Conservation (phyloP, 2,888 invertebrate genomes). For the Brenthis ino region DNA sequence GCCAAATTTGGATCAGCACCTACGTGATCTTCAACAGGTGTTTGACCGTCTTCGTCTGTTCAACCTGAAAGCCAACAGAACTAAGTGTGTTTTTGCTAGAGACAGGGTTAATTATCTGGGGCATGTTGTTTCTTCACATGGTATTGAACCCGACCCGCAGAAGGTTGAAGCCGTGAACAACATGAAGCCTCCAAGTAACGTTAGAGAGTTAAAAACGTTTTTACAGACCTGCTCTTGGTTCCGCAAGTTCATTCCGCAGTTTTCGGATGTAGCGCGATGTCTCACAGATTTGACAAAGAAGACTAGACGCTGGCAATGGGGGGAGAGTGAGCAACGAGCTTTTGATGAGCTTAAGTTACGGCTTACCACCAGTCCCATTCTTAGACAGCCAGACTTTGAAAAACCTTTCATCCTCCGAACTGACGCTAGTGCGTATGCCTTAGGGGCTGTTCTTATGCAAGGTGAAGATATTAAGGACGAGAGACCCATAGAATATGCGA, state of each 20-base stretch:
- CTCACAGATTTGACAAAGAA: conserved; percentile 39
- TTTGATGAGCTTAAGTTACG: too few relatives aligned
- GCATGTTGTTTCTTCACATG: conserved; percentile 39
- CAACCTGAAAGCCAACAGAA: conserved; percentile 25
- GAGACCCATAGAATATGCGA: too few relatives aligned
- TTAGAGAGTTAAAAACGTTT: conserved; percentile 33
- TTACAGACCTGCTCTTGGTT: conserved; percentile 44
- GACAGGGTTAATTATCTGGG: conserved; percentile 41
- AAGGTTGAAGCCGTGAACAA: conserved; percentile 39
- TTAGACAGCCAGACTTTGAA: too few relatives aligned
- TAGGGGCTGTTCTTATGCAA: too few relatives aligned
- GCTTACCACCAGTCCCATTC: too few relatives aligned
- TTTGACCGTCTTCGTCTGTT: conserved; percentile 28
- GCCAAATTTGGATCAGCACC: conserved; percentile 36
- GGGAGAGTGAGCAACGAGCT: too few relatives aligned
- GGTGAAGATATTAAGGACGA: too few relatives aligned
- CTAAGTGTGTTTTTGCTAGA: conserved; percentile 38
- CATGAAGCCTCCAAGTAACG: conserved; percentile 21
- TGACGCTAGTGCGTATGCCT: too few relatives aligned
- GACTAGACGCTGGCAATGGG: neutral
- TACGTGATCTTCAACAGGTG: conserved; percentile 28
- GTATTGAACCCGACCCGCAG: conserved; percentile 35
- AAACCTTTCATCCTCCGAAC: too few relatives aligned
- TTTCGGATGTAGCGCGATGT: conserved; percentile 36
- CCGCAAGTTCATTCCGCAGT: conserved; percentile 41